phyloP scores from a whole-genome alignment of 1,140 invertebrate species.

The Zaprionus taronus region DNA sequence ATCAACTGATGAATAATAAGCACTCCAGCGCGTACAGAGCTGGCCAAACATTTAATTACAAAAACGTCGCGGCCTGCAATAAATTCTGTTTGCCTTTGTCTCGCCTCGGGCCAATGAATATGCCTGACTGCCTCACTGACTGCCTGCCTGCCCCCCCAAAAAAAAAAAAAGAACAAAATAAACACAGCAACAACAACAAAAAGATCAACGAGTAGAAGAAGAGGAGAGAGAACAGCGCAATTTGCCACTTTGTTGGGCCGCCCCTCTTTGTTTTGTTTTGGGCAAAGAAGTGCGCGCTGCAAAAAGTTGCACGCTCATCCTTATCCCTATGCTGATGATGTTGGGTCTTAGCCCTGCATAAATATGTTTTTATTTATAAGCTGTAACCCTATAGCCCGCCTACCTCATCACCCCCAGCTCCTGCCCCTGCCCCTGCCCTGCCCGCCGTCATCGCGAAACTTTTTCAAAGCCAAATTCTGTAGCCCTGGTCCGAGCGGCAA shows the following conservation, averaged over 20 bases:
- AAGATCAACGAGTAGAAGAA: not conserved
- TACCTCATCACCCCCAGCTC: not conserved
- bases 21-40: conserved; percentile 58
- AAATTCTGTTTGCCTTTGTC: conserved; percentile 67
- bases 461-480: conserved; percentile 78
- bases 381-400: conserved; percentile 40
- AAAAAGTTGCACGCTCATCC: conserved; percentile 70
- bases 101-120: conserved; percentile 53
- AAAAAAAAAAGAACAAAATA: conserved; percentile 26
- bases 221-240: conserved; percentile 26
- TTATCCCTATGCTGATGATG: conserved; percentile 55
- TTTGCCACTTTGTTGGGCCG: conserved; percentile 64
- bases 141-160: not conserved
- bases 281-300: conserved; percentile 60
- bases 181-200: not conserved
- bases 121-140: not conserved
- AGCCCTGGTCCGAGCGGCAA: conserved; percentile 50
- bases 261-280: conserved; percentile 35
- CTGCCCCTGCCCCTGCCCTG: not conserved
- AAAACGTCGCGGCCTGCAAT: conserved; percentile 75
- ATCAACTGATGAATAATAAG: conserved; percentile 70
- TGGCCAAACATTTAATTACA: conserved; percentile 82
- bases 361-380: conserved; percentile 81
- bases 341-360: conserved; percentile 69
- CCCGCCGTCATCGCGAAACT: conserved; percentile 40